Base-by-base conservation (phyloP, 2,113 vertebrate genomes). In the Erinaceus europaeus region DNA sequence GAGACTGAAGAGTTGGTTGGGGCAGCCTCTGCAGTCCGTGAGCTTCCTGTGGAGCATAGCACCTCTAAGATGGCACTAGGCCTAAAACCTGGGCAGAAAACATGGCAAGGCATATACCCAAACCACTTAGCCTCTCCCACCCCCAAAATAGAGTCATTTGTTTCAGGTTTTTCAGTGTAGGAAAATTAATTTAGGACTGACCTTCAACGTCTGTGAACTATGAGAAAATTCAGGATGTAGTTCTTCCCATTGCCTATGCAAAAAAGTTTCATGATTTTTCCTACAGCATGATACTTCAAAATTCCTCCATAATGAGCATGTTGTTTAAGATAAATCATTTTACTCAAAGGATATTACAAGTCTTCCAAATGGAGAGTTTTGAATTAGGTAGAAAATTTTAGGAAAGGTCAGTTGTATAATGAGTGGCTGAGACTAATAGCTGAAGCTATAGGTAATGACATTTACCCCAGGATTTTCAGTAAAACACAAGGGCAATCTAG, bases 391-490 rank as follows among this genome's bases (percentile, higher is more conserved):
- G 6, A 73, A 89, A 86, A 40, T 34, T 53, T 9, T 73, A 13
- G 23, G 44, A 9, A 44, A 53, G 59, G 5, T 57, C 21, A 42
- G 32, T 81, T 86, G 12, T 67, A 21, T 77, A 75, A 81, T 53
- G 32, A 79, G 40, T 7, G 34, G 9, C 27, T 77, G 34, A 88
- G 7, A 55, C 14, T 46, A 77, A 62, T 44, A 12, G 13, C 13
- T 36, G 38, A 84, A 77, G 23, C 23, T 61, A 34, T 1, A 46
- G 21, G 48, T 82, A 89, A 86, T 74, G 48, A 52, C 38, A 81
- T 83, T 90, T 88, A 80, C 29, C n/a, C 11, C 6, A 52, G 21
- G n/a, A 3, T 50, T 92, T 92, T 86, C 52, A 76, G 48, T 52
- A 13, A 55, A 88, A 81, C 13, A 40, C 69, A 38, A 74, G 90